Evolutionary conservation across 2,113 vertebrate species (phyloP).

Genomic region (Pituophis catenifer): DNA sequence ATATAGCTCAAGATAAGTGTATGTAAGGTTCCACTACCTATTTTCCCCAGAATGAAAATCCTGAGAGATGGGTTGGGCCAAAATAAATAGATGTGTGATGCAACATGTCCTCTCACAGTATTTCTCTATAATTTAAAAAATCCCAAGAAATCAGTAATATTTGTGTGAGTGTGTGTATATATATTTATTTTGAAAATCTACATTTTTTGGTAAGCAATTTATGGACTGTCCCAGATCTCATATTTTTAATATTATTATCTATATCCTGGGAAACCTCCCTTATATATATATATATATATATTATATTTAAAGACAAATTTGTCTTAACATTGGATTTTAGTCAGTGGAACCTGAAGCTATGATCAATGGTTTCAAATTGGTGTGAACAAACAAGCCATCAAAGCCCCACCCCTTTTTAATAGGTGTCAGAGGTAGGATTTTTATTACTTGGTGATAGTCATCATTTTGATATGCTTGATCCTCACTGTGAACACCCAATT

Average conservation of each 20-base stretch:
- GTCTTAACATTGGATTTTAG: not conserved
- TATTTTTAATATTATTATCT: not conserved
- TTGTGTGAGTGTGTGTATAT: no score
- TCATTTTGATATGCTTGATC: not conserved
- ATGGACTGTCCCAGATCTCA: not conserved
- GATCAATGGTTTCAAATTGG: not conserved
- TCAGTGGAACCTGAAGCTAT: not conserved
- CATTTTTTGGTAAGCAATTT: no score
- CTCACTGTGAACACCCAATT: not conserved
- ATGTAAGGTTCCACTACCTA: not conserved
- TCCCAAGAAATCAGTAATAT: no score
- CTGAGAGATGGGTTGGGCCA: no score
- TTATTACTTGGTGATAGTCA: not conserved
- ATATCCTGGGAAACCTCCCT: not conserved
- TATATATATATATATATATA: not conserved
- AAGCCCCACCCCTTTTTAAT: not conserved
- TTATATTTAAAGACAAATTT: not conserved
- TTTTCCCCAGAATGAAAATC: no score
- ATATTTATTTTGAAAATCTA: no score
- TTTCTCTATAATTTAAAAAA: not conserved
- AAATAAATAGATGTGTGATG: no score
- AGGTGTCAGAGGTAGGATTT: not conserved
- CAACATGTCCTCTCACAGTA: not conserved
- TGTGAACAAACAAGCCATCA: not conserved
- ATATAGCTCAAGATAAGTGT: not conserved